Percentiles rank a stretch among this genome's conserved stretches.
Conservation (phyloP, 2,113 vertebrate species). For the Alligator sinensis region DNA sequence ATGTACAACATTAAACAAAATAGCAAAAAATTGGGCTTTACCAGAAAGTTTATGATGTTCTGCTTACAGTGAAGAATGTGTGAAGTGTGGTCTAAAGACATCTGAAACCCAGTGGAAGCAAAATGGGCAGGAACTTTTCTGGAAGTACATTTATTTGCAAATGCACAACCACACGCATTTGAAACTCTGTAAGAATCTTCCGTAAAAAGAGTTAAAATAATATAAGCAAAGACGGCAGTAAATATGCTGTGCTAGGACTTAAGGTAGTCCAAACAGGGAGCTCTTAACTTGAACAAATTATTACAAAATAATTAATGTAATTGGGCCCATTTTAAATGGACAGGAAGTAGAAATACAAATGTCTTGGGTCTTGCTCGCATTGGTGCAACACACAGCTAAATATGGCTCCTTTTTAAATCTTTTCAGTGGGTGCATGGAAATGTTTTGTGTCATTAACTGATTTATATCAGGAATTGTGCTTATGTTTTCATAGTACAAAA, state of each 20-base stretch:
- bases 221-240: constrained; percentile 5
- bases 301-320: background rate
- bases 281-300: constrained; percentile 30
- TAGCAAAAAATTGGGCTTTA: background rate
- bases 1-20: background rate
- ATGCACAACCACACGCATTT: constrained; percentile 44
- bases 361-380: background rate
- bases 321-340: background rate
- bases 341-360: background rate
- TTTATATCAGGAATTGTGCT: constrained; percentile 4
- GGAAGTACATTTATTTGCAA: constrained; percentile 25
- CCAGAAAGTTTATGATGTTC: background rate
- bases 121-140: background rate
- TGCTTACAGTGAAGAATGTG: background rate
- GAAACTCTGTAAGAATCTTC: constrained; percentile 28
- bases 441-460: background rate
- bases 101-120: background rate
- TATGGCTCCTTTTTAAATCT: background rate
- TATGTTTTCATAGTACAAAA: constrained; percentile 17
- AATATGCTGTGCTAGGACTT: background rate
- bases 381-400: background rate
- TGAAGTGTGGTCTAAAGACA: background rate
- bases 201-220: constrained; percentile 53
- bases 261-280: constrained; percentile 15
- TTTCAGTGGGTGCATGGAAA: background rate